Base-by-base conservation (phyloP, 2,888 invertebrate species). In the Coelogynopora nodosa region DNA sequence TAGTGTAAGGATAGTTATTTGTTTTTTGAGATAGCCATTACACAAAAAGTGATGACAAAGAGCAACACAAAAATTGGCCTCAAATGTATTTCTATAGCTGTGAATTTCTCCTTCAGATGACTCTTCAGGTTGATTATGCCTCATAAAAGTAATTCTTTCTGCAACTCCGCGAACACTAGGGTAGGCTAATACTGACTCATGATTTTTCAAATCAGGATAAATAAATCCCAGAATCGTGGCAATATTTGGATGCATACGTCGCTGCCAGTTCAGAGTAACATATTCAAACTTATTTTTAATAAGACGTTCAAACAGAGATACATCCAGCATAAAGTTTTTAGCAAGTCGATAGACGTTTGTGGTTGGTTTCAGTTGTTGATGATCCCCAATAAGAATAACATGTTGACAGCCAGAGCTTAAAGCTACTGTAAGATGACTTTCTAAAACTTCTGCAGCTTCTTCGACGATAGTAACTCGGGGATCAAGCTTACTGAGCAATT, bases 401-500 rank as follows among this genome's bases (percentile, higher is more conserved):
- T 97, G 96, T 90, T 96, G 93, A 88, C 95, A 95, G 83, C 93
- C 91, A 30, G 93, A 91, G 0, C 95, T 95, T 26, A 96, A 92
- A 0, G 95, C 94, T 0, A 95, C 94, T 0, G 96, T 92, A n/a
- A 96, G 94, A 90, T 96, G 96, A 0, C 95, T 93, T 90, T 97
- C 97, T 31, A 96, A 91, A 0, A 96, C 95, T 92, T 96, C 96
- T 0, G 96, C 96, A 0, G 96, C 96, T 92, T 97, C 97, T 91
- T 97, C 96, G 0, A 96, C 95, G 23, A 93, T 90, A 0, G 93
- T 90, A 81, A 93, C 91, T 27, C 89, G 89, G 23, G 92, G 92
- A 5, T 90, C 88, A 30, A 93, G 89, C 28, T 89, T 88, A 67
- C 89, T 89, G 29, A 91, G 88, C 0, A 91, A 87, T 1, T 88